Evolutionary conservation across 2,113 vertebrate species (phyloP), one percentile per base, ranked within the genome.

Genomic region (Ochotona princeps): DNA sequence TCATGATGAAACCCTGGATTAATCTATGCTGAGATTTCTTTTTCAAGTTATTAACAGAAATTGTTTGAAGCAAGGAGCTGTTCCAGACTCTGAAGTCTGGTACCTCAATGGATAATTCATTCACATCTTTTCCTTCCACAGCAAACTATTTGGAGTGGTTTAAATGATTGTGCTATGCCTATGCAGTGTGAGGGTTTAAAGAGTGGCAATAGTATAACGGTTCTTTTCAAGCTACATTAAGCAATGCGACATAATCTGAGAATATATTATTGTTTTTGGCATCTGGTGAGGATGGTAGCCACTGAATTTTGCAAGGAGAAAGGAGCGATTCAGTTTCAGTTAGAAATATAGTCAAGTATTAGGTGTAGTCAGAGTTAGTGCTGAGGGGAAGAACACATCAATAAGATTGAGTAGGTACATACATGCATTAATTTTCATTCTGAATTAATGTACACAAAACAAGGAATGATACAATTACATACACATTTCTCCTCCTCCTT

Each of bases 61-160:
- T 3, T 5, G 7, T 95, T 94, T 93, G 17, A 84, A 82, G 44
- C 10, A 15, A 86, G 10, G 10, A 84, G 67, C 35, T 93, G 51
- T 92, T 78, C 21, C 13, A 87, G 13, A 23, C 21, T 89, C 32
- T 60, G 32, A 94, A 70, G 32, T 91, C 66, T 61, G 11, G 18
- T 93, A 67, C 38, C 69, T 96, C 83, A 67, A 12, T 93, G 79
- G 94, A 32, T 70, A 93, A 74, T 83, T 38, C 8, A 44, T 81
- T 87, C 54, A 75, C 32, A 92, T 20, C 10, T 4, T 92, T 23
- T 82, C 63, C 25, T 94, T 92, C 13, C 15, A 74, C 12, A 86
- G 14, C 65, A 12, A 75, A 18, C 26, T 9, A 76, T 75, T 76
- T 61, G 70, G 28, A 83, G 11, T 79, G 12, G 21, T 74, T 89